phyloP scores from a whole-genome alignment of 2,797 vertebrate genomes.

The Chrysocyon brachyurus region DNA sequence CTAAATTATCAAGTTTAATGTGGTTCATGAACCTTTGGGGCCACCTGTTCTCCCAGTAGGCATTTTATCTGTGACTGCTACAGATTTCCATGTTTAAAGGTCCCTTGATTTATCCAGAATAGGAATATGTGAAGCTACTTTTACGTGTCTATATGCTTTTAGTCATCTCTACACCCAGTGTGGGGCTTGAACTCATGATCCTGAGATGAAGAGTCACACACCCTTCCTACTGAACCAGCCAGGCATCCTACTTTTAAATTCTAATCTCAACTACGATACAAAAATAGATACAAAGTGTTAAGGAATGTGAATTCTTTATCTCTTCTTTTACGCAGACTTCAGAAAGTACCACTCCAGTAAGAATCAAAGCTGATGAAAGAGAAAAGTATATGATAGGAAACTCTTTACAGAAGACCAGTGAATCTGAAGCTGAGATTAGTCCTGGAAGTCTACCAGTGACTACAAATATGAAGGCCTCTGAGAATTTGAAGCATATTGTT shows the following conservation, averaged over 20 bases:
- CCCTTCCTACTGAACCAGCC: not conserved
- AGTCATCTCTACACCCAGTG: not conserved
- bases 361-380: constrained; percentile 90
- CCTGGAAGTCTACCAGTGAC: constrained; percentile 89
- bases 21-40: not conserved
- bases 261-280: constrained; percentile 28
- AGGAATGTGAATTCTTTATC: constrained; percentile 53
- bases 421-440: constrained; percentile 87
- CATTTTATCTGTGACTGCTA: not conserved
- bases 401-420: constrained; percentile 86
- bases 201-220: not conserved
- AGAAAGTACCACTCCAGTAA: constrained; percentile 89
- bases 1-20: constrained; percentile 39
- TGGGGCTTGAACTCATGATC: not conserved
- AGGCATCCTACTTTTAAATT: not conserved
- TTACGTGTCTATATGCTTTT: too few relatives aligned
- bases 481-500: constrained; percentile 88
- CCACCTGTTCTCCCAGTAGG: not conserved
- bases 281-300: constrained; percentile 28
- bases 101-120: constrained; percentile 34
- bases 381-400: constrained; percentile 89
- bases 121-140: constrained; percentile 15
- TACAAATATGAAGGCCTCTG: constrained; percentile 90
- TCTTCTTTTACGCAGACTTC: constrained; percentile 91
- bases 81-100: constrained; percentile 48